Evolutionary conservation across 2,113 vertebrate species (phyloP), one percentile per base, ranked within the genome.

Genomic region (Erythrolamprus reginae): DNA sequence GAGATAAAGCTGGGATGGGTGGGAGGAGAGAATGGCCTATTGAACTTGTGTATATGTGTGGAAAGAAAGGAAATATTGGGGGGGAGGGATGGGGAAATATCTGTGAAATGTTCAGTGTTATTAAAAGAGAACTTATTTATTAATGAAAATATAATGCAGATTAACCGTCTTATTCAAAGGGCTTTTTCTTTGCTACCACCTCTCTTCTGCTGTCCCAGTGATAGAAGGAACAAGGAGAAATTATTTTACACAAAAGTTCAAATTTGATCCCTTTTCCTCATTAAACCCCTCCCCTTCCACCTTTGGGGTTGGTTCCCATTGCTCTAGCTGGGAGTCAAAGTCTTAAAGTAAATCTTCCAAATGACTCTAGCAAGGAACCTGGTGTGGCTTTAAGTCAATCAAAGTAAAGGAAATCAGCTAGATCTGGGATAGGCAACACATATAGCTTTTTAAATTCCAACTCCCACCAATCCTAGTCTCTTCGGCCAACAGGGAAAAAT

Each of bases 51-150:
- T 88, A 53, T 91, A 10, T 88, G 90, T 91, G 53, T 86, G n/a
- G 33, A 86, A 77, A 84, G 84, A 52, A 86, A 77, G 87, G 90
- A 87, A 89, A 91, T 86, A 86, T 92, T 10, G 51, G 56, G 61
- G n/a, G n/a, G n/a, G n/a, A n/a, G 24, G 56, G 12, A 5, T 12
- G 28, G 87, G 94, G 94, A 92, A 42, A 92, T 92, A 92, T 94
- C 92, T 96, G 96, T 96, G 96, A 90, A 26, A 94, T 96, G 95
- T 96, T 97, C 95, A 92, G 94, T 96, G 95, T 97, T 97, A 97
- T 96, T 97, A 96, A 95, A 97, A 91, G 42, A 91, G 96, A 97
- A 95, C 93, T 94, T 97, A 97, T 97, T 97, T 97, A 97, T 97
- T 97, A 96, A 95, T 96, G 93, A 93, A 96, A 96, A 96, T 96